Percentiles rank a stretch among this genome's conserved stretches.
These are phyloP conservation scores for Pheosia gnoma DNA, from an alignment of 2,888 invertebrate species.

Conservation along the genomic window DNA sequence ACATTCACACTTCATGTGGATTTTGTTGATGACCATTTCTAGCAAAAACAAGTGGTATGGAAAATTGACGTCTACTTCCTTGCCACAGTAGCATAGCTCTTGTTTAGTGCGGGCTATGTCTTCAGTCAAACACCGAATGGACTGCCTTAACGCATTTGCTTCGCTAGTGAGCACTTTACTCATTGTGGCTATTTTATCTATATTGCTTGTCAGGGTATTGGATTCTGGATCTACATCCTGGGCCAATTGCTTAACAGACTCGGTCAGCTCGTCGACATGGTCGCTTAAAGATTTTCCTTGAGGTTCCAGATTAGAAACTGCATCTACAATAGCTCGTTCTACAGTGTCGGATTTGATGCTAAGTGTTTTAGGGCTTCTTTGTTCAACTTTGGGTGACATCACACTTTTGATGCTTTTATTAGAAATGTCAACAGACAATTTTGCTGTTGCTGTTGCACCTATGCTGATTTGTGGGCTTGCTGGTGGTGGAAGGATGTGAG, in stretches of 20 bases:
- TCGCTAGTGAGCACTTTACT: conserved; percentile 71
- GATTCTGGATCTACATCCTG: conserved; percentile 41
- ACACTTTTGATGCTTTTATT: conserved; percentile 1
- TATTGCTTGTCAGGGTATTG: conserved; percentile 53
- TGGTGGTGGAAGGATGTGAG: background rate
- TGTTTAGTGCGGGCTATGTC: conserved; percentile 67
- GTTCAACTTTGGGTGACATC: conserved; percentile 1
- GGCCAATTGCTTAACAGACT: conserved; percentile 53
- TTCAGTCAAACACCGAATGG: conserved; percentile 65
- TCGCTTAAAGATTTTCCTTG: conserved; percentile 51
- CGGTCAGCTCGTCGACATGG: conserved; percentile 54
- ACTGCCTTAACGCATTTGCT: conserved; percentile 69
- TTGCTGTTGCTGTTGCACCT: background rate
- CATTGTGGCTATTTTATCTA: conserved; percentile 71
- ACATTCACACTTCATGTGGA: conserved; percentile 79
- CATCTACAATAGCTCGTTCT: conserved; percentile 39
- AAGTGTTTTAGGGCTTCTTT: conserved; percentile 17
- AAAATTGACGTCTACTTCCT: conserved; percentile 61
- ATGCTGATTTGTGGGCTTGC: conserved; percentile 14
- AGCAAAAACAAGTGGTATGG: conserved; percentile 76
- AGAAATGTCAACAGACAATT: background rate
- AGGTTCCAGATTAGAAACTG: conserved; percentile 48
- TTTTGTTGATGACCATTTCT: conserved; percentile 76
- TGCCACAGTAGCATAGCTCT: conserved; percentile 40
- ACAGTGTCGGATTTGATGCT: conserved; percentile 29